Percentiles rank a stretch among this genome's conserved stretches.
phyloP scores from a whole-genome alignment of 2,888 invertebrate genomes.

The Lasioglossum leucozonium region DNA sequence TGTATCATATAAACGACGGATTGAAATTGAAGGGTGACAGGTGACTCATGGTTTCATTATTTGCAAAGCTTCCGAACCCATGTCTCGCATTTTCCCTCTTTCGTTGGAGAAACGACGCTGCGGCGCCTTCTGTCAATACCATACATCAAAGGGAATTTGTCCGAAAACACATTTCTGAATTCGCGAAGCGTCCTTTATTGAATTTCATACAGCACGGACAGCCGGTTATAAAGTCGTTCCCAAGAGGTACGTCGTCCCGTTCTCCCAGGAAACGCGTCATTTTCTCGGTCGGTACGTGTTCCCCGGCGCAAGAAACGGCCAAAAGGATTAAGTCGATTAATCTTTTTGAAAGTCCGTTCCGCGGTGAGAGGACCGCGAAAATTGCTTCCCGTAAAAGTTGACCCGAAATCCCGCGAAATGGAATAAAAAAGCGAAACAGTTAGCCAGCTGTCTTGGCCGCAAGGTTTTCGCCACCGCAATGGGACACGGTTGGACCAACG shows the following conservation, averaged over 20 bases:
- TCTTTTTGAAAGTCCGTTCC: neutral
- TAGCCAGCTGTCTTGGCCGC: neutral
- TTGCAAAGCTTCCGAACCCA: no score
- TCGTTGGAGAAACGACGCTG: neutral
- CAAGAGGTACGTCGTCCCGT: neutral
- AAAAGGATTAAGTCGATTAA: neutral
- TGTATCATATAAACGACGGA: no score
- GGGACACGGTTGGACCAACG: neutral
- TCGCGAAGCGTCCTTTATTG: neutral
- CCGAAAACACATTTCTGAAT: neutral
- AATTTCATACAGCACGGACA: neutral
- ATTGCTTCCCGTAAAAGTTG: slow-evolving; percentile 8
- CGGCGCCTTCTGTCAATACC: no score
- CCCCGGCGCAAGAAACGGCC: neutral
- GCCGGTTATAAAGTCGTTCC: neutral
- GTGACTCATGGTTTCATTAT: no score
- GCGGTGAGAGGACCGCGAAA: neutral
- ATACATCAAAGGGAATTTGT: neutral
- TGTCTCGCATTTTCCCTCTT: no score
- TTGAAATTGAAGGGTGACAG: no score
- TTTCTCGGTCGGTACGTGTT: neutral
- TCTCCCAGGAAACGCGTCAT: neutral
- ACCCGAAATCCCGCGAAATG: slow-evolving; percentile 1
- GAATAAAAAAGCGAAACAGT: slow-evolving; percentile 4
- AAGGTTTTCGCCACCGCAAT: neutral